Base-by-base conservation (phyloP, 1,140 invertebrate genomes). In the Orchesella cincta region DNA sequence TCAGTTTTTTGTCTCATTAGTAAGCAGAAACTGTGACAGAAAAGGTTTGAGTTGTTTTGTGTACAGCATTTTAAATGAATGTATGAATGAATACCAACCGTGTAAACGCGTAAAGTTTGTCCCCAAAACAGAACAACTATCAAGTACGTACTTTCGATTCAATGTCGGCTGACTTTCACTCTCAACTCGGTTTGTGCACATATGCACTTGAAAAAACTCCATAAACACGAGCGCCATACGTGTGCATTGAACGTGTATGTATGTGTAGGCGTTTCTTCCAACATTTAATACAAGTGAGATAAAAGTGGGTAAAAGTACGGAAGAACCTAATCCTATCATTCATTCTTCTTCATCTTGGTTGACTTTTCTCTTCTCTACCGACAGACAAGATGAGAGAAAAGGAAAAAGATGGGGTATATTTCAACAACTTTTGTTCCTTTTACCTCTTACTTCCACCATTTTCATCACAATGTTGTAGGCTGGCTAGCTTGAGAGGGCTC, bases 281-380 rank as follows among this genome's bases (percentile, higher is more conserved):
- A 46, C 8, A 46, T 8, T 46, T 12, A 46, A 20, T 23, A 26
- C 52, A 26, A 18, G 23, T 14, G 52, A 57, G 23, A 26, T 26
- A 57, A 57, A 57, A 57, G 23, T 14, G 14, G 52, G 52, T 26
- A 57, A 57, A 57, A 57, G 52, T 57, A n/a, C 23, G 14, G 14
- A 57, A 57, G 52, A 57, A 57, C 12, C 52, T 57, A 57, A 57
- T 14, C 52, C 52, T 57, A n/a, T 57, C 52, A 57, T 57, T 57
- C 52, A 57, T n/a, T n/a, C 52, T 57, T 57, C 52, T 57, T 57
- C 39, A 46, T 46, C 39, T 57, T 57, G 52, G 52, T 3, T n/a
- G 52, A 57, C 52, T 57, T 5, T 57, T 57, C 23, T 23, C 23
- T 57, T 57, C 52, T 18, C 52, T 23, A n/a, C 23, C 39, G 8